Evolutionary conservation across 2,797 vertebrate genomes (phyloP).

Genomic region (Gallinago solitaria): DNA sequence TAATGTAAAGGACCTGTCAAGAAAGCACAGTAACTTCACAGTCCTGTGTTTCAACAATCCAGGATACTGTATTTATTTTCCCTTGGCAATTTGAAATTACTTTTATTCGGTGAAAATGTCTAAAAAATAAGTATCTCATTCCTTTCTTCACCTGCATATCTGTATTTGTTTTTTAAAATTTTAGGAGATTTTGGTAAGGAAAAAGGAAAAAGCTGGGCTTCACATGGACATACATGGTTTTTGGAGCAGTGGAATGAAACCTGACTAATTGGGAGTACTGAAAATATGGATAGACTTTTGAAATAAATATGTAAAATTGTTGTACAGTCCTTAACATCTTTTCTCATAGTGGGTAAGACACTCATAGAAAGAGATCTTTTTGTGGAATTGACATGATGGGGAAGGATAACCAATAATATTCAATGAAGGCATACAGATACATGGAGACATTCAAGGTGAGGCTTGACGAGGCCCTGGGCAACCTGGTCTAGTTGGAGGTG

Average conservation of each 20-base stretch:
- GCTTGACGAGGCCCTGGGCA: too few species aligned
- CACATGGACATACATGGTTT: background rate
- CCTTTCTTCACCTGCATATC: background rate
- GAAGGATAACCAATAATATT: background rate
- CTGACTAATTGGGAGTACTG: background rate
- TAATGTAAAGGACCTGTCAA: background rate
- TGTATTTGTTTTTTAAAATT: background rate
- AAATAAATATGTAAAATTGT: background rate
- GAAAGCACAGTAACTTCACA: background rate
- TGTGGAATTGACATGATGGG: background rate
- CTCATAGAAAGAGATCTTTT: background rate
- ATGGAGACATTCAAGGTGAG: too few species aligned
- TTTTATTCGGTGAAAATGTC: slow-evolving; percentile 39
- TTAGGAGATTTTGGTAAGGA: slow-evolving; percentile 64
- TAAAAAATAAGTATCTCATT: background rate
- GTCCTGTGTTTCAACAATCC: background rate
- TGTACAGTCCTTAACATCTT: background rate
- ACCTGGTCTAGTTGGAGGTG: too few species aligned
- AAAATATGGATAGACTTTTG: background rate
- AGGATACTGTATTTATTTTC: background rate
- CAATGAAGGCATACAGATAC: background rate
- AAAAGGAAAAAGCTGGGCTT: background rate
- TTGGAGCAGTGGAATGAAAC: background rate
- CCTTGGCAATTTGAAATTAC: background rate
- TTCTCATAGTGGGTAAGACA: background rate